Percentiles rank a stretch among this genome's conserved stretches.
These are phyloP conservation scores for Sepioteuthis lessoniana DNA, from an alignment of 2,888 invertebrate genomes.

Conservation along the genomic window DNA sequence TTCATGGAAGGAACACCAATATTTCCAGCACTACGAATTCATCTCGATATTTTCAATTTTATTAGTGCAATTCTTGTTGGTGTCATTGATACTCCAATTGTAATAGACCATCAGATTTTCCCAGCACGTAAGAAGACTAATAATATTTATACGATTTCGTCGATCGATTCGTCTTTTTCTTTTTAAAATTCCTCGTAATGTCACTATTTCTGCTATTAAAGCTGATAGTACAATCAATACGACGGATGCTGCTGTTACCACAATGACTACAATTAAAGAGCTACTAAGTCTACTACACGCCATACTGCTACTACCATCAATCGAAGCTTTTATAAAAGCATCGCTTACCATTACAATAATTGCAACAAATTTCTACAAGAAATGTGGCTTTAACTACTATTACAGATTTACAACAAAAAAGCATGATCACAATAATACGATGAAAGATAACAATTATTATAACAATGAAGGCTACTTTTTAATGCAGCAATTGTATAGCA, in stretches of 20 bases:
- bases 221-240: not conserved
- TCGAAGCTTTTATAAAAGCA: not conserved
- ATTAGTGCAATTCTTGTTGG: too few relatives aligned
- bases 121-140: not conserved
- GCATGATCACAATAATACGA: not conserved
- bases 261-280: not conserved
- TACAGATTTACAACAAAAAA: not conserved
- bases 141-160: not conserved
- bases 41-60: too few relatives aligned
- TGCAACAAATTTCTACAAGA: not conserved
- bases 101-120: not conserved
- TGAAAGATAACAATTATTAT: not conserved
- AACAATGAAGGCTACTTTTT: not conserved
- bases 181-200: not conserved
- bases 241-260: not conserved
- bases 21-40: too few relatives aligned
- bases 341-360: not conserved
- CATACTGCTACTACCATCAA: not conserved
- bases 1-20: too few relatives aligned
- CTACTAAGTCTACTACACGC: not conserved
- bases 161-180: not conserved
- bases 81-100: too few relatives aligned
- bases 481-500: too few relatives aligned
- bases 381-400: not conserved
- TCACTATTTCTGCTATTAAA: not conserved